phyloP scores from a whole-genome alignment of 2,888 invertebrate species.

The Allacma fusca region DNA sequence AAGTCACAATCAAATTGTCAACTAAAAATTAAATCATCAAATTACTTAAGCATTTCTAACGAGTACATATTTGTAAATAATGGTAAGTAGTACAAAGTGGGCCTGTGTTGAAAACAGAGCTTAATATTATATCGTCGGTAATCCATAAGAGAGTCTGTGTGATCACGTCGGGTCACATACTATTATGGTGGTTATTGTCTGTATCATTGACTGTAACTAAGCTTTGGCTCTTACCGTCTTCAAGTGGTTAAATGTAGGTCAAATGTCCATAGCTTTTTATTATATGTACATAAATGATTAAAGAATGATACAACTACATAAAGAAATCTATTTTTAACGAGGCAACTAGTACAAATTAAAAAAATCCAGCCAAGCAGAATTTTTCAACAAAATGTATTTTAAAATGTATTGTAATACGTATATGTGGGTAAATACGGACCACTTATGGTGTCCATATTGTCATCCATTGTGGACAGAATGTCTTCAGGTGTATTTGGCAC shows the following conservation, averaged over 20 bases:
- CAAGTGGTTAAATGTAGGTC: not conserved
- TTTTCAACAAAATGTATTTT: constrained; percentile 17
- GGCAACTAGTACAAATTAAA: constrained; percentile 26
- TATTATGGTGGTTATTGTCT: not conserved
- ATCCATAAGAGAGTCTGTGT: not conserved
- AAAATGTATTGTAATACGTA: constrained; percentile 28
- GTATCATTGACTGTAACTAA: not conserved
- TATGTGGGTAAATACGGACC: constrained; percentile 49
- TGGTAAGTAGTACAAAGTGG: constrained; percentile 21
- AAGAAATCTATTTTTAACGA: not conserved
- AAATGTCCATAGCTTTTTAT: not conserved
- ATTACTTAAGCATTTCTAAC: constrained; percentile 20
- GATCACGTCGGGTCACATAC: constrained; percentile 1
- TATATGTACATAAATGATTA: not conserved
- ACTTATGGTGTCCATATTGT: constrained; percentile 74
- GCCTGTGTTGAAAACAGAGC: constrained; percentile 5
- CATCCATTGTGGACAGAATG: constrained; percentile 88
- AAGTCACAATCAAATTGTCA: constrained; percentile 33
- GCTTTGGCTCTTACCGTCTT: not conserved
- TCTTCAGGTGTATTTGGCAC: constrained; percentile 93
- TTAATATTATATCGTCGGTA: not conserved
- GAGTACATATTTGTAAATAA: constrained; percentile 8
- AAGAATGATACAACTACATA: not conserved
- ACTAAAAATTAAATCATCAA: constrained; percentile 28
- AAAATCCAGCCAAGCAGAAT: constrained; percentile 34